Percentiles rank a stretch among this genome's conserved stretches.
Evolutionary conservation across 2,797 vertebrate genomes (phyloP).

Genomic region (Phataginus tetradactyla): DNA sequence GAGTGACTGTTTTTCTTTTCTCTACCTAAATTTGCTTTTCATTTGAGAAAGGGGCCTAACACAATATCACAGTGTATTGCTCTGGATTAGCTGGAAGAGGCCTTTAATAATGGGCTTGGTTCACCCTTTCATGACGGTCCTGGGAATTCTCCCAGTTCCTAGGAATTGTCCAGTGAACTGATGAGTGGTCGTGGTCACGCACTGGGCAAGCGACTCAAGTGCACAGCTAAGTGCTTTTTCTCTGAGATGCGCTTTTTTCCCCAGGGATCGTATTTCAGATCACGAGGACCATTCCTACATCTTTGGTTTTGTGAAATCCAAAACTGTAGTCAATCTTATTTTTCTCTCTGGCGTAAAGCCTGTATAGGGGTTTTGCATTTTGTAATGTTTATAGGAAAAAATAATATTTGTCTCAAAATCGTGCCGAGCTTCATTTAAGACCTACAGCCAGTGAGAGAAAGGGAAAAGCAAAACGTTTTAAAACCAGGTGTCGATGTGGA

Average conservation of each 20-base stretch:
- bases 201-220: neutral
- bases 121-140: neutral
- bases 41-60: neutral
- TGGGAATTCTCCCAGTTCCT: neutral
- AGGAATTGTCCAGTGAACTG: neutral
- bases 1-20: slow-evolving; percentile 34
- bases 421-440: neutral
- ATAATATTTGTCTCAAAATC: neutral
- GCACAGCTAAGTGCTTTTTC: neutral
- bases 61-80: neutral
- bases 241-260: neutral
- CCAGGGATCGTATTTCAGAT: neutral
- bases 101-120: neutral
- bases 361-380: neutral
- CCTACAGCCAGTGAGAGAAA: neutral
- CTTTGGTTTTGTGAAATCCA: neutral
- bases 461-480: neutral
- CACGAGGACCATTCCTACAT: neutral
- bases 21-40: neutral
- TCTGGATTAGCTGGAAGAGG: neutral
- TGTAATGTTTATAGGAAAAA: neutral
- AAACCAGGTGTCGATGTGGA: neutral
- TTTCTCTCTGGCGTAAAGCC: neutral
- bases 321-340: neutral
- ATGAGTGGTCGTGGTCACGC: neutral